Evolutionary conservation across 2,113 vertebrate genomes (phyloP), one percentile per base, ranked within the genome.

Genomic region (Oceanites oceanicus): DNA sequence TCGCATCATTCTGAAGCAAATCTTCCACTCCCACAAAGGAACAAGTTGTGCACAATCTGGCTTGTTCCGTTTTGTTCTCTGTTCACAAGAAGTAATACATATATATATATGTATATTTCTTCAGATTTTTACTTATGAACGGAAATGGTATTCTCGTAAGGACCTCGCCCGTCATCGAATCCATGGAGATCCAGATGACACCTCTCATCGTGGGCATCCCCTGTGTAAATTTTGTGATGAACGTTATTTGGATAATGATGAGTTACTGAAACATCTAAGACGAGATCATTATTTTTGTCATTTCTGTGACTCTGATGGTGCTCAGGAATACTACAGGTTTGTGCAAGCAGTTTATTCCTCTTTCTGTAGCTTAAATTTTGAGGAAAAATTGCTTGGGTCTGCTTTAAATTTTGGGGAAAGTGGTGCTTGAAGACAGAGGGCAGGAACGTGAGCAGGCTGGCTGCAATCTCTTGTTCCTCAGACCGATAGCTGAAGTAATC

Each of bases 221-320:
- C 98, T 99, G 26, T 99, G 99, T 93, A 99, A 99, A 96, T 99
- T 99, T 96, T 99, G 99, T 1, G 99, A 99, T 0, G 99, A 99
- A 90, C 98, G 99, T 6, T 99, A 99, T 91, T 97, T 99, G 62
- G 99, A 99, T 92, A 99, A 99, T 0, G 99, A 99, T 0, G 99
- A 99, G 97, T 96, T 99, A 36, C 98, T 99, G 11, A 99, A 99
- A 55, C 99, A 99, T 96, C 95, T 99, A 71, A 97, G 99, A 4
- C 98, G 99, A 19, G 99, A 99, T 87, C 99, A 99, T 97, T 99
- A 99, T 86, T 99, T 99, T 96, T 99, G 99, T 88, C 99, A 99
- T 94, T 99, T 99, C 96, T 99, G 99, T 58, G 99, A 99, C 29
- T 98, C 99, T 0, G 99, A 99, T 1, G 99, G 99, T 21, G 99